A percentile compares a stretch with the other conserved stretches of the same genome.
phyloP scores from a whole-genome alignment of 2,113 vertebrate genomes.

The Terrapene triunguis region DNA sequence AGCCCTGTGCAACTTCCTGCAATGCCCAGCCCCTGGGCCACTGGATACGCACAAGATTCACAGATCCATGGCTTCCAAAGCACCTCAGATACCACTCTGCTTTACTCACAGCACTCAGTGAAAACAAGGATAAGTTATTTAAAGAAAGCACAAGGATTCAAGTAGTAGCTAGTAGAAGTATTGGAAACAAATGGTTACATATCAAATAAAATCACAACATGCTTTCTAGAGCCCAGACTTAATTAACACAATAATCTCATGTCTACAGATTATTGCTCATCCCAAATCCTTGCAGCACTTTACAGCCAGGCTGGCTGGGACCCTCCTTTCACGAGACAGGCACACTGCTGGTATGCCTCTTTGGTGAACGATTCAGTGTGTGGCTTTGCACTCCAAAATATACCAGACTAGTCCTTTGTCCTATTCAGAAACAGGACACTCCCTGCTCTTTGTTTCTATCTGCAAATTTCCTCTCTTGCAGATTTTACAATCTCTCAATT shows the following conservation, averaged over 20 bases:
- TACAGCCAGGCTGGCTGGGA: neutral
- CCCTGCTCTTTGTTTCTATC: neutral
- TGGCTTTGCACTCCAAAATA: neutral
- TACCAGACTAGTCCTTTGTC: neutral
- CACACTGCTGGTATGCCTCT: neutral
- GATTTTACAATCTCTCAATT: neutral
- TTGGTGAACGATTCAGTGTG: neutral
- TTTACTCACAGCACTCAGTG: neutral
- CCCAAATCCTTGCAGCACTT: neutral
- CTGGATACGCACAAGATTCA: neutral
- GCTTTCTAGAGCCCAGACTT: neutral
- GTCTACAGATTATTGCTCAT: too few species aligned
- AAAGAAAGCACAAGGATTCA: neutral
- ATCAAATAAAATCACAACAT: neutral
- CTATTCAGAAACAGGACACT: neutral
- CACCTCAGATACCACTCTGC: neutral
- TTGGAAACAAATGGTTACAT: too few species aligned
- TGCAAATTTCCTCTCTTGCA: neutral
- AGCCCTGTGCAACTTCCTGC: neutral
- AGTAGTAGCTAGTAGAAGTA: too few species aligned
- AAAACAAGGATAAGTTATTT: neutral
- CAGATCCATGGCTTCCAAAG: neutral
- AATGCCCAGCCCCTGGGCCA: neutral
- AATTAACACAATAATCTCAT: neutral
- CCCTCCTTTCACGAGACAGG: neutral